Evolutionary conservation across 1,140 invertebrate species (phyloP).

Genomic region (Drosophila nigromelanica): DNA sequence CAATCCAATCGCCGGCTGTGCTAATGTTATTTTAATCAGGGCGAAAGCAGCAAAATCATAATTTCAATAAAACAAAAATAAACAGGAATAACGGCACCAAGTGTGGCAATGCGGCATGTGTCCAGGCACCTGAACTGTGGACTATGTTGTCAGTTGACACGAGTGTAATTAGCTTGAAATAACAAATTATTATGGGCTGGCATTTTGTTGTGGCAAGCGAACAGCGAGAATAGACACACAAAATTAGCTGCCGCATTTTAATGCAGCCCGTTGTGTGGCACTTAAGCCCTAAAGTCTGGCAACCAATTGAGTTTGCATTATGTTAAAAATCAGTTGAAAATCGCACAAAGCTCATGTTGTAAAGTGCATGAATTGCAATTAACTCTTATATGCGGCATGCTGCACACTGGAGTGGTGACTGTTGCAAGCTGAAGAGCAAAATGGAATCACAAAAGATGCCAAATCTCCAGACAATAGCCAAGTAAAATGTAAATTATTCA

Average conservation of each 20-base stretch:
- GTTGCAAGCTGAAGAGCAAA: conserved; percentile 17
- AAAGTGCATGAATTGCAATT: conserved; percentile 61
- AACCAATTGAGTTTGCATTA: conserved; percentile 33
- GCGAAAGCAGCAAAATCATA: conserved; percentile 32
- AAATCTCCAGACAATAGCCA: conserved; percentile 70
- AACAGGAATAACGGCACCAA: conserved; percentile 18
- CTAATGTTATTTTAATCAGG: conserved; percentile 64
- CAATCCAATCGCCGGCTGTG: conserved; percentile 6
- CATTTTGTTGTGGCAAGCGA: conserved; percentile 17
- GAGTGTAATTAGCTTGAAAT: conserved; percentile 54
- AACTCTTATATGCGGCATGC: conserved; percentile 52
- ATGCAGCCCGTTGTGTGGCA: conserved; percentile 18
- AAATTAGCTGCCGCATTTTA: conserved; percentile 19
- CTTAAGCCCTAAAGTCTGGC: conserved; percentile 5
- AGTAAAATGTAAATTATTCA: conserved; percentile 77
- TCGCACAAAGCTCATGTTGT: conserved; percentile 2
- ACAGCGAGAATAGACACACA: background rate
- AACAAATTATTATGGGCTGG: conserved; percentile 42
- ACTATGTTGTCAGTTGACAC: conserved; percentile 37
- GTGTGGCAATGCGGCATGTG: background rate
- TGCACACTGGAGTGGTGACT: conserved; percentile 30
- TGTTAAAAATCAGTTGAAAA: conserved; percentile 10
- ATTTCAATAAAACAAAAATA: conserved; percentile 57
- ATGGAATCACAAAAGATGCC: conserved; percentile 49
- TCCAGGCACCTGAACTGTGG: conserved; percentile 7